Conservation (phyloP, 1,140 invertebrate genomes). For the Chironomus tepperi region DNA sequence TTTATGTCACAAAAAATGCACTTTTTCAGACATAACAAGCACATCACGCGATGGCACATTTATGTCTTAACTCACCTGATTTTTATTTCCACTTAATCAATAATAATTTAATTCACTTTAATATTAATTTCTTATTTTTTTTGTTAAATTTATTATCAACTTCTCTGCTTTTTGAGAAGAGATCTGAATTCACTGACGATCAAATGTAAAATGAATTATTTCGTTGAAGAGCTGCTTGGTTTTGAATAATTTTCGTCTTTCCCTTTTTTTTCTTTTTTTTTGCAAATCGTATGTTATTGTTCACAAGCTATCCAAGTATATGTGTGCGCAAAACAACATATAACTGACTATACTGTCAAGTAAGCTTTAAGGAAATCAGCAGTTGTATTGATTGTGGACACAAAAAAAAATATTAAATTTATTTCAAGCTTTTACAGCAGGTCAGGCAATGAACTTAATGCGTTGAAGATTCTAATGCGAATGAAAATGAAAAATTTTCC, state of each 20-base stretch:
- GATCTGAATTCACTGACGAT: not conserved
- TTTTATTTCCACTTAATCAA: not conserved
- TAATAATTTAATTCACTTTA: not conserved
- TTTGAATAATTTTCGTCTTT: not conserved
- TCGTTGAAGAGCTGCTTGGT: slow-evolving; percentile 1
- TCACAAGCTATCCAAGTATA: not conserved
- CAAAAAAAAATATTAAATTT: no score
- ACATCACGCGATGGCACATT: not conserved
- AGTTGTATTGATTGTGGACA: no score
- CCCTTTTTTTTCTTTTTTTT: slow-evolving; percentile 7
- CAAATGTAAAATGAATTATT: not conserved
- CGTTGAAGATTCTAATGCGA: no score
- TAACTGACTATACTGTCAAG: no score
- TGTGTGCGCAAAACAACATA: not conserved
- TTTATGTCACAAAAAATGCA: no score
- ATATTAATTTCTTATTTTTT: not conserved
- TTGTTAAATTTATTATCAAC: not conserved
- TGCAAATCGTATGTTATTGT: not conserved
- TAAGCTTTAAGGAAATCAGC: no score
- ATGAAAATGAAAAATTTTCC: no score
- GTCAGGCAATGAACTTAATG: no score
- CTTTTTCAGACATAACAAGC: not conserved
- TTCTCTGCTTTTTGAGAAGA: not conserved
- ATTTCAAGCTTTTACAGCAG: no score
- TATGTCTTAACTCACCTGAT: not conserved